Conservation (phyloP, 2,797 vertebrate species). For the Meda fulgida region DNA sequence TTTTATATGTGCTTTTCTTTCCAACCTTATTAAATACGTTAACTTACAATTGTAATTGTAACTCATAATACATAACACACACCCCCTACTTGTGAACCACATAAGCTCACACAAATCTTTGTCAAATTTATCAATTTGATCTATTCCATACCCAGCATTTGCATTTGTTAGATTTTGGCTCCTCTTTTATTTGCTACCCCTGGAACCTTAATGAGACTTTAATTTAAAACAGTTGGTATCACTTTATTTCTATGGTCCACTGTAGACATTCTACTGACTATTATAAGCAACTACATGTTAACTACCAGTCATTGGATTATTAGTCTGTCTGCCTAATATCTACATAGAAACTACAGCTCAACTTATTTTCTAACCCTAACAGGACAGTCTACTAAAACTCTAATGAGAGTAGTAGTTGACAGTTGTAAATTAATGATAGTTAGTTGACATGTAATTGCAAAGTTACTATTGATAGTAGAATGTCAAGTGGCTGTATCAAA, state of each 20-base stretch:
- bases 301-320: not conserved
- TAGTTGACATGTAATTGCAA: not conserved
- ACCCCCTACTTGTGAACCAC: not conserved
- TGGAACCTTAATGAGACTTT: not conserved
- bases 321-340: not conserved
- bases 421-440: not conserved
- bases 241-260: not conserved
- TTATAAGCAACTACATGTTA: not conserved
- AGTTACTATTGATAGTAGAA: not conserved
- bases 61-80: not conserved
- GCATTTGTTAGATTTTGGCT: not conserved
- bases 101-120: not conserved
- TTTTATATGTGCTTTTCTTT: not conserved
- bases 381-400: not conserved
- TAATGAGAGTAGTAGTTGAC: not conserved
- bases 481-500: not conserved
- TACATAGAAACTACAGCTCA: not conserved
- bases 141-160: not conserved
- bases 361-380: not conserved
- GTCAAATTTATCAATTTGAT: not conserved
- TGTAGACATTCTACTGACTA: not conserved
- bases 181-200: not conserved
- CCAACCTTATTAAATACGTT: no score
- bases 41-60: not conserved
- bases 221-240: not conserved